These are phyloP conservation scores for Trichonephila clavipes DNA, from an alignment of 1,140 invertebrate species.

Conservation along the genomic window DNA sequence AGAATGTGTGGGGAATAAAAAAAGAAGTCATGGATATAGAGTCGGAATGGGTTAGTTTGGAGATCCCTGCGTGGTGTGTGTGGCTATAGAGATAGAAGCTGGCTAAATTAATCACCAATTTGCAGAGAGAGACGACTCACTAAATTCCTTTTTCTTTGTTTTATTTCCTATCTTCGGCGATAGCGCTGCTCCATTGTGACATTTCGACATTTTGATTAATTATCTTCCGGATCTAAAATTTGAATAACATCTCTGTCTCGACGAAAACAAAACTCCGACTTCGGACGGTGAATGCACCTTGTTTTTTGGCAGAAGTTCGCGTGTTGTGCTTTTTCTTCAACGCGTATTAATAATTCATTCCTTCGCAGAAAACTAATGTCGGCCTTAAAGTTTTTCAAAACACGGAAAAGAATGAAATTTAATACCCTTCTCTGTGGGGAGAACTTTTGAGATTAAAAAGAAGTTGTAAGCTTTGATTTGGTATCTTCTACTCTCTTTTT, in stretches of 20 bases:
- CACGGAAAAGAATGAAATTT: background rate
- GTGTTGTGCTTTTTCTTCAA: background rate
- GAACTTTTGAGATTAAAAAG: no score
- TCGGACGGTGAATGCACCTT: slow-evolving; percentile 10
- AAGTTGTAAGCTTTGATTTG: no score
- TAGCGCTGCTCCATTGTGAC: slow-evolving; percentile 23
- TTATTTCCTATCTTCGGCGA: background rate
- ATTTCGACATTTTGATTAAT: slow-evolving; percentile 47
- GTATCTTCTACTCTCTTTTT: no score
- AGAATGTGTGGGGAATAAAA: background rate
- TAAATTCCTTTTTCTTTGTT: background rate
- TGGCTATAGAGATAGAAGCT: slow-evolving; percentile 3
- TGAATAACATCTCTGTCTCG: slow-evolving; percentile 20
- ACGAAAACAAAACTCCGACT: slow-evolving; percentile 21
- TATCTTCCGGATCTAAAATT: slow-evolving; percentile 27
- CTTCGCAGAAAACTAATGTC: background rate
- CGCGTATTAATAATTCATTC: slow-evolving; percentile 33
- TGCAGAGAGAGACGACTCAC: background rate
- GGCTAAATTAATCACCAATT: slow-evolving; percentile 31
- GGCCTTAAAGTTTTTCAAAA: background rate
- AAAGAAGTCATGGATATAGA: background rate
- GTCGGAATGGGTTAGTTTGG: background rate
- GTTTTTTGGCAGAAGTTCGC: slow-evolving; percentile 22
- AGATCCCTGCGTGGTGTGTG: background rate
- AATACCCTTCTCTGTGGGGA: no score